Percentiles rank a stretch among this genome's conserved stretches.
These are phyloP conservation scores for Darevskia nairensis DNA, from an alignment of 2,797 vertebrate genomes.

Conservation along the genomic window DNA sequence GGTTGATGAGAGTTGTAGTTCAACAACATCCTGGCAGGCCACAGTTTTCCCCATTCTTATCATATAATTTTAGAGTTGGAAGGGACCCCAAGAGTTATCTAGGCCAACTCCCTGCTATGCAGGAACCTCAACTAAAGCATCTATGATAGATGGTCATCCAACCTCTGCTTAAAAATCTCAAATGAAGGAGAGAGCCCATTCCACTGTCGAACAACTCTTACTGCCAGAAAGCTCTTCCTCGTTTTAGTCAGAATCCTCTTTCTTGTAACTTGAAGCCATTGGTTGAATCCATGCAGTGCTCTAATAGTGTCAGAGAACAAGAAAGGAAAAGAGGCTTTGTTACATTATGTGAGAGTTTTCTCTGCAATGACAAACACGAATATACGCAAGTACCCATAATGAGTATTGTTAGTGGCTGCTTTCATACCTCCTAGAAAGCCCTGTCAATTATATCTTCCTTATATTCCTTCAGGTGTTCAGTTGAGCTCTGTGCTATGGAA, in stretches of 20 bases:
- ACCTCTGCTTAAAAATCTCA: background rate
- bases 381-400: background rate
- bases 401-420: background rate
- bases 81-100: too few species aligned
- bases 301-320: background rate
- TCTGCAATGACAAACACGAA: background rate
- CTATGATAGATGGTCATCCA: background rate
- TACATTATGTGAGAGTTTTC: background rate
- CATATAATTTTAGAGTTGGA: too few species aligned
- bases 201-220: too few species aligned
- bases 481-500: background rate
- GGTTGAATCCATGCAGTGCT: background rate
- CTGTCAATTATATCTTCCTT: background rate
- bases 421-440: background rate
- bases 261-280: too few species aligned
- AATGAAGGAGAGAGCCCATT: too few species aligned
- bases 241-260: too few species aligned
- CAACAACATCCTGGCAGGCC: background rate
- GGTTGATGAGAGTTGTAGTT: background rate
- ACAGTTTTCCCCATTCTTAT: background rate
- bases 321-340: background rate
- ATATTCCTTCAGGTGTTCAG: background rate
- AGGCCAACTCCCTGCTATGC: too few species aligned
- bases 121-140: too few species aligned
- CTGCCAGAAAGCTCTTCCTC: too few species aligned